A percentile compares a stretch with the other conserved stretches of the same genome.
Conservation (phyloP, 2,797 vertebrate species). For the Galagoides demidoff region DNA sequence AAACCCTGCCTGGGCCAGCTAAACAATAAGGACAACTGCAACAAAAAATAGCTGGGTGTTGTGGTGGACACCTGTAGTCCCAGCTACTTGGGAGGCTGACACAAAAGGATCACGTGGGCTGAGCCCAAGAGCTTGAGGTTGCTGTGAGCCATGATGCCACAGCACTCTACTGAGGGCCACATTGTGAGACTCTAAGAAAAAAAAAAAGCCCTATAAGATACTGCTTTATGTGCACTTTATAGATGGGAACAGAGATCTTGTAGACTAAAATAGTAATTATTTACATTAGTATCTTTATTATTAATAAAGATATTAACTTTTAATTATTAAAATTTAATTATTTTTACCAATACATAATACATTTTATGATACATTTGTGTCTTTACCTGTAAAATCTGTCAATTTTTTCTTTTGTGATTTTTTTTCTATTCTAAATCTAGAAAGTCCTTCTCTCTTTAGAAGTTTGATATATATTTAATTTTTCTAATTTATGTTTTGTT, state of each 20-base stretch:
- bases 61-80: no score
- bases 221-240: not conserved
- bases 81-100: no score
- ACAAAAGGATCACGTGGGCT: no score
- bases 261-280: not conserved
- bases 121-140: no score
- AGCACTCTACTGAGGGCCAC: no score
- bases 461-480: not conserved
- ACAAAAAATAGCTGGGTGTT: no score
- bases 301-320: not conserved
- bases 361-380: not conserved
- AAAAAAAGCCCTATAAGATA: not conserved
- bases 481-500: not conserved
- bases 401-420: not conserved
- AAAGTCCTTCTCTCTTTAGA: not conserved
- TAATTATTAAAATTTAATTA: not conserved
- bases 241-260: not conserved
- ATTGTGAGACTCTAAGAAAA: no score
- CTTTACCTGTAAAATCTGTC: not conserved
- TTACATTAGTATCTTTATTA: not conserved
- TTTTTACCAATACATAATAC: not conserved
- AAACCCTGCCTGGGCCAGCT: no score
- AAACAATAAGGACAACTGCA: no score
- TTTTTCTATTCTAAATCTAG: conserved; percentile 8
- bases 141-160: no score